phyloP scores from a whole-genome alignment of 2,113 vertebrate species.

The Kryptolebias marmoratus region DNA sequence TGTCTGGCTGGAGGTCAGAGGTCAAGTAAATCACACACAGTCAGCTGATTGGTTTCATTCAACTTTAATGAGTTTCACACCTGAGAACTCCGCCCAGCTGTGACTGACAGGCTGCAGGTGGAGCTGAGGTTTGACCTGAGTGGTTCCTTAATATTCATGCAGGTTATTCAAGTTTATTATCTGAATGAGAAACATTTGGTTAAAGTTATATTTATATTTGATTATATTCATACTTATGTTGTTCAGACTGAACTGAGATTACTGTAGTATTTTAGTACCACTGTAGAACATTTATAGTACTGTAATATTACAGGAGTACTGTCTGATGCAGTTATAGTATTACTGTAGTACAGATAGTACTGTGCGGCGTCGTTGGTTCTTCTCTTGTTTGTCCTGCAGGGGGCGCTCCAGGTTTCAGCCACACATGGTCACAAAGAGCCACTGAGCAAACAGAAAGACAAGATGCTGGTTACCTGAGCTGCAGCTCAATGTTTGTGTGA shows the following conservation, averaged over 20 bases:
- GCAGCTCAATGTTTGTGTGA: no score
- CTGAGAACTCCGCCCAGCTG: no score
- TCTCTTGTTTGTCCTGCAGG: neutral
- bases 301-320: neutral
- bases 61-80: neutral
- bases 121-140: neutral
- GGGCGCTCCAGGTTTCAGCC: slow-evolving; percentile 63
- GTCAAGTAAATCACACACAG: neutral
- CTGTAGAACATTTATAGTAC: neutral
- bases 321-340: neutral
- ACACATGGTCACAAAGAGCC: slow-evolving; percentile 82
- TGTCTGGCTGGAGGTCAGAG: neutral
- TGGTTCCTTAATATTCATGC: neutral
- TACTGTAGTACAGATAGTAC: neutral
- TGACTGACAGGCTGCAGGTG: neutral
- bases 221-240: neutral
- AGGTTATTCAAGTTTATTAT: neutral
- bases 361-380: neutral
- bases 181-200: no score
- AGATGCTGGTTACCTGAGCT: neutral
- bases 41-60: neutral
- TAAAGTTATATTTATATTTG: no score
- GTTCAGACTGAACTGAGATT: neutral
- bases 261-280: no score
- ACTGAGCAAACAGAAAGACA: slow-evolving; percentile 66